Base-by-base conservation (phyloP, 2,113 vertebrate genomes). In the Grallaria varia region DNA sequence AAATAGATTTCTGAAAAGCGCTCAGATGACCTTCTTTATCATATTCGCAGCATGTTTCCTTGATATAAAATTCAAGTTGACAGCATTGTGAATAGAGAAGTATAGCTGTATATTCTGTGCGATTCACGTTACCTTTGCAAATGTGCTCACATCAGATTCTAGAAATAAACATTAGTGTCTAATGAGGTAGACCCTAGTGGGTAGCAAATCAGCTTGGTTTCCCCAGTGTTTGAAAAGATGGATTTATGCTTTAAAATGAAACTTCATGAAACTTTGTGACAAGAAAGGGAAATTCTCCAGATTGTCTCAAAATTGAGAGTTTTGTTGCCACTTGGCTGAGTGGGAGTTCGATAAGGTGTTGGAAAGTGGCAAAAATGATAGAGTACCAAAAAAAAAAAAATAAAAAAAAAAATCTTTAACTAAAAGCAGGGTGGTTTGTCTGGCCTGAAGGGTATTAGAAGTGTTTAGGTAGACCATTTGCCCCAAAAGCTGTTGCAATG, bases 81-180 rank as follows among this genome's bases (percentile, higher is more conserved):
- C 93, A 96, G 79, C 62, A 83, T 35, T 90, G 84, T 85, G 87
- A 94, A 77, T 53, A 89, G 71, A 76, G 59, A 79, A 85, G 44
- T 80, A 47, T 92, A 88, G 47, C 64, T 80, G 82, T 74, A 80
- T 85, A 37, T 87, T 87, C 74, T 87, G 67, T 84, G 84, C 80
- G 75, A 94, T 96, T 94, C 90, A 82, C 84, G 84, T 80, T 96
- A 97, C 87, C 87, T 96, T 96, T 88, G 82, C 25, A 87, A 96
- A 88, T 71, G 39, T 74, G 64, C 67, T 94, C 55, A 74, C 59
- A 83, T 87, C 94, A 76, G 47, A 44, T 77, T 82, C 94, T 56
- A 94, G 76, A 94, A 95, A 94, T 88, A 97, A 72, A 63, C 14
- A 50, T 66, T 88, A 63, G 55, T 67, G 33, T 80, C 58, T 71